A percentile compares a stretch with the other conserved stretches of the same genome.
These are phyloP conservation scores for Lordiphosa andalusiaca DNA, from an alignment of 2,888 invertebrate genomes.

Conservation along the genomic window DNA sequence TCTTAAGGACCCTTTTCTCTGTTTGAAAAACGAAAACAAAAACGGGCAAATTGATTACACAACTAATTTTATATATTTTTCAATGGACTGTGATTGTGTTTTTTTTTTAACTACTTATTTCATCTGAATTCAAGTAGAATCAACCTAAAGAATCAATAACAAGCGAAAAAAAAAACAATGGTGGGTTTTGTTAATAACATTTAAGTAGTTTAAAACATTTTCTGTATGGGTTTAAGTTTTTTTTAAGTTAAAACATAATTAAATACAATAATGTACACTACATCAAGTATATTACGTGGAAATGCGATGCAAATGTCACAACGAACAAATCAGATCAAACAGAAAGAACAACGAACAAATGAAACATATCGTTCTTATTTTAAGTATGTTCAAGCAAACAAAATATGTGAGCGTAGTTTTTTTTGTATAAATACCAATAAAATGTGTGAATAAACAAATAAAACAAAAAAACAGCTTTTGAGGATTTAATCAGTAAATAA, in stretches of 20 bases:
- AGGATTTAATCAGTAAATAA: no score
- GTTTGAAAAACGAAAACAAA: slow-evolving; percentile 22
- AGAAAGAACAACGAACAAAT: slow-evolving; percentile 38
- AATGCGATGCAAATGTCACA: slow-evolving; percentile 43
- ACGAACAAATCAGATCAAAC: slow-evolving; percentile 40
- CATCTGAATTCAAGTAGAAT: slow-evolving; percentile 46
- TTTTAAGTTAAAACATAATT: slow-evolving; percentile 63
- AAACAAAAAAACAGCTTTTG: slow-evolving; percentile 4
- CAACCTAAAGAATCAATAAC: slow-evolving; percentile 32
- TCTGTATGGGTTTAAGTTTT: slow-evolving; percentile 71
- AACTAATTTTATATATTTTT: slow-evolving; percentile 65
- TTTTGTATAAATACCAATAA: slow-evolving; percentile 49
- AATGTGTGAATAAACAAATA: slow-evolving; percentile 51
- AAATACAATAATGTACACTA: slow-evolving; percentile 62
- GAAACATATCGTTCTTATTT: slow-evolving; percentile 32
- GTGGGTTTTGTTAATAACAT: slow-evolving; percentile 62
- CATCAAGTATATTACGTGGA: slow-evolving; percentile 25
- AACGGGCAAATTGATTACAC: slow-evolving; percentile 42
- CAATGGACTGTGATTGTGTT: slow-evolving; percentile 74
- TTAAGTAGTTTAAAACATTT: slow-evolving; percentile 64
- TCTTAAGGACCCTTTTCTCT: slow-evolving; percentile 36
- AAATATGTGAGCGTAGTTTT: slow-evolving; percentile 45
- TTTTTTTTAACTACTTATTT: slow-evolving; percentile 51
- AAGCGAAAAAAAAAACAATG: slow-evolving; percentile 44
- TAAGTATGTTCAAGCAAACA: slow-evolving; percentile 39